A percentile compares a stretch with the other conserved stretches of the same genome.
phyloP scores from a whole-genome alignment of 2,113 vertebrate genomes.

The Albula glossodonta region DNA sequence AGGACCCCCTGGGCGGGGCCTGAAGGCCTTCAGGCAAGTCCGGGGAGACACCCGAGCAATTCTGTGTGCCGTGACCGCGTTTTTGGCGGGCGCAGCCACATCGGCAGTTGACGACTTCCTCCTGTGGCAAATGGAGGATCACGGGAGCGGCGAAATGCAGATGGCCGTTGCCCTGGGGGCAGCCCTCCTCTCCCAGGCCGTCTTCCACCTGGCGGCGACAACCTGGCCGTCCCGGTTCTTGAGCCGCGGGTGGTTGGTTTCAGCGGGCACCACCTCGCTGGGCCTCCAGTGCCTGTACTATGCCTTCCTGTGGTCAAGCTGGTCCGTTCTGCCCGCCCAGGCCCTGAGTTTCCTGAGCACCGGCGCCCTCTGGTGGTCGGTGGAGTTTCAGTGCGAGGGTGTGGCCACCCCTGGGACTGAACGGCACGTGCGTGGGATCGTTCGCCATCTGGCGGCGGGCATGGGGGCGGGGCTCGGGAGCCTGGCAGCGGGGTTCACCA shows the following conservation, averaged over 20 bases:
- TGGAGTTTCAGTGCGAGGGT: slow-evolving; percentile 64
- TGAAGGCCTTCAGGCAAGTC: slow-evolving; percentile 75
- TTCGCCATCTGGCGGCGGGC: slow-evolving; percentile 59
- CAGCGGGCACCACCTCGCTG: slow-evolving; percentile 61
- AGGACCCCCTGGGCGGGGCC: slow-evolving; percentile 38
- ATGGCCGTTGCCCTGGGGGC: slow-evolving; percentile 75
- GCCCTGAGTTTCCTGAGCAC: slow-evolving; percentile 69
- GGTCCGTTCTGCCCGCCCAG: slow-evolving; percentile 77
- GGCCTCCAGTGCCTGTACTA: slow-evolving; percentile 78
- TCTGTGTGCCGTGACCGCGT: slow-evolving; percentile 66
- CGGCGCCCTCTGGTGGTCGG: slow-evolving; percentile 77
- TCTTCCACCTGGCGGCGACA: slow-evolving; percentile 62
- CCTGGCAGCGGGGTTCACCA: slow-evolving; percentile 71
- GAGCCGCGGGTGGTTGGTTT: slow-evolving; percentile 52
- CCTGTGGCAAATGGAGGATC: slow-evolving; percentile 86
- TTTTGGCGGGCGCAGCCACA: slow-evolving; percentile 58
- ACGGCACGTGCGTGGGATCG: slow-evolving; percentile 67
- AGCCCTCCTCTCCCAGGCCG: slow-evolving; percentile 69
- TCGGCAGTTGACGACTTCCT: slow-evolving; percentile 78
- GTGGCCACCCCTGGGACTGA: slow-evolving; percentile 71
- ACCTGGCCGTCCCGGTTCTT: slow-evolving; percentile 61
- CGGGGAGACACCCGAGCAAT: slow-evolving; percentile 63
- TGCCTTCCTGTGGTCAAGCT: slow-evolving; percentile 78
- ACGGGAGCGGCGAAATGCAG: slow-evolving; percentile 72
- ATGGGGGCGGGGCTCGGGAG: slow-evolving; percentile 77